Evolutionary conservation across 2,113 vertebrate genomes (phyloP).

Genomic region (Ptilonorhynchus violaceus): DNA sequence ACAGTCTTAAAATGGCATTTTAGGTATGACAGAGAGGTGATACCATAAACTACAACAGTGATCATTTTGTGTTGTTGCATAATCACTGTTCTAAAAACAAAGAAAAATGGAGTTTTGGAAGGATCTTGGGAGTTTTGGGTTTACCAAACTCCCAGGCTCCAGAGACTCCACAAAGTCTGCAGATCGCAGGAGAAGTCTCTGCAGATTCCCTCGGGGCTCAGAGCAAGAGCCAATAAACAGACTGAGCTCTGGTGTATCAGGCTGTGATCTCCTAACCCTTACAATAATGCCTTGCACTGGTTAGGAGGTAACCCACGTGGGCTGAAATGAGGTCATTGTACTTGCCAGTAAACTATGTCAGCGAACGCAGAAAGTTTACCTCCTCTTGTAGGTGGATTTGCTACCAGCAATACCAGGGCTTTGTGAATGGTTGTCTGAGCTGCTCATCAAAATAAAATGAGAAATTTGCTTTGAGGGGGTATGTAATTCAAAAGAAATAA

Average conservation of each 20-base stretch:
- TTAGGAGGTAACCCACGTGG: background rate
- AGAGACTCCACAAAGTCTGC: slow-evolving; percentile 18
- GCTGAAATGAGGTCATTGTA: background rate
- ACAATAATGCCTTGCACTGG: background rate
- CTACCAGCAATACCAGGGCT: background rate
- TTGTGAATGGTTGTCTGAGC: background rate
- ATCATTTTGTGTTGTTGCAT: background rate
- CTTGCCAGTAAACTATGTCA: background rate
- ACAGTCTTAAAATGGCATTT: background rate
- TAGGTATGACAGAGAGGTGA: background rate
- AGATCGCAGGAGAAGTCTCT: background rate
- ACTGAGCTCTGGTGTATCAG: background rate
- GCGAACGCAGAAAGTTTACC: background rate
- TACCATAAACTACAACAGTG: fast-evolving
- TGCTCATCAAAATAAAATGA: background rate
- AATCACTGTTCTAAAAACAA: background rate
- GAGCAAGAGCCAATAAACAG: background rate
- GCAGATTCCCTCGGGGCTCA: background rate
- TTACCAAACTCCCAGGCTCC: background rate
- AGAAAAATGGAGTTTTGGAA: background rate
- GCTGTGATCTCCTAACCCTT: background rate
- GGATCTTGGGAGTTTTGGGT: background rate
- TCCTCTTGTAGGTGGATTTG: background rate
- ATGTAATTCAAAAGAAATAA: background rate
- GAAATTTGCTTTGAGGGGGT: background rate